phyloP scores from a whole-genome alignment of 1,140 invertebrate genomes.

The Pararge aegeria region DNA sequence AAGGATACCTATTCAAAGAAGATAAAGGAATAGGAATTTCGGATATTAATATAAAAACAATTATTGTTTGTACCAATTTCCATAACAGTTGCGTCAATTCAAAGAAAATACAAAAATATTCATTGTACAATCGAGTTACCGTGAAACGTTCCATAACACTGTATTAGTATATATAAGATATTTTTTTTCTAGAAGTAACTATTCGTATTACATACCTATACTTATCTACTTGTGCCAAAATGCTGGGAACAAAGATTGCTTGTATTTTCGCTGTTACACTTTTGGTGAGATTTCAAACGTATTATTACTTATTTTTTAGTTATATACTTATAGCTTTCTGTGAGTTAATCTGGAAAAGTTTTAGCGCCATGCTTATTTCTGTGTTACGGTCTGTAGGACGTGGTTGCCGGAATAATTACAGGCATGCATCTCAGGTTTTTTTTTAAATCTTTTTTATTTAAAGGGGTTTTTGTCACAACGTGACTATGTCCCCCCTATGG shows the following conservation, averaged over 20 bases:
- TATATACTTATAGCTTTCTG: too few species aligned
- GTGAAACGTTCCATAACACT: slow-evolving; percentile 19
- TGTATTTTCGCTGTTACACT: not conserved
- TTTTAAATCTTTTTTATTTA: too few species aligned
- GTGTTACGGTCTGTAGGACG: too few species aligned
- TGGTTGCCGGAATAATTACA: too few species aligned
- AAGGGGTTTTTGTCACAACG: too few species aligned
- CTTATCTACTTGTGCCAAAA: not conserved
- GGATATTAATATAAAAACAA: too few species aligned
- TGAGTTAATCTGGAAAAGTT: too few species aligned
- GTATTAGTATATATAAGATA: slow-evolving; percentile 15
- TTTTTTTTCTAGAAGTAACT: not conserved
- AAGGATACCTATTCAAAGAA: too few species aligned
- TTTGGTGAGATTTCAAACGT: not conserved
- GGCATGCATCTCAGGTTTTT: too few species aligned
- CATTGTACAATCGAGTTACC: slow-evolving; percentile 9
- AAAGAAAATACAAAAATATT: slow-evolving; percentile 10
- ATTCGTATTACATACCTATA: not conserved
- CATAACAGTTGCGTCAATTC: slow-evolving; percentile 1
- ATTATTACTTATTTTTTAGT: too few species aligned
- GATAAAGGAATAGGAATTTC: not conserved
- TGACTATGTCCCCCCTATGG: too few species aligned
- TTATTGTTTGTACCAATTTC: not conserved
- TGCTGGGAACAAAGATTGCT: slow-evolving; percentile 1
- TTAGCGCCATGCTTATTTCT: too few species aligned